Evolutionary conservation across 2,888 invertebrate species (phyloP).

Genomic region (Monopis laevigella): DNA sequence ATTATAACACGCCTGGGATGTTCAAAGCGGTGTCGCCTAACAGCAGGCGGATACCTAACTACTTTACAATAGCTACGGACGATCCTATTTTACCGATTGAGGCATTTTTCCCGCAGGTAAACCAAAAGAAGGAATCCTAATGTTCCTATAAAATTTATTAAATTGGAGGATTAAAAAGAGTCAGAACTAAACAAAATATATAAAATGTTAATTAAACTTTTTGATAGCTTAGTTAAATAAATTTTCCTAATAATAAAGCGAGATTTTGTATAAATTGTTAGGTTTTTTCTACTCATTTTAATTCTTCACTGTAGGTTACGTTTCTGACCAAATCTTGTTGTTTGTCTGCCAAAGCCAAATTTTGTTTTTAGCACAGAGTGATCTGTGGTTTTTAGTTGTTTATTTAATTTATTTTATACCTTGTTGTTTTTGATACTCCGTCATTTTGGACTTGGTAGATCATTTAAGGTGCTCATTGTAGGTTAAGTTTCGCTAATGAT

Average conservation of each 20-base stretch:
- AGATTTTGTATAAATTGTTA: too few species aligned
- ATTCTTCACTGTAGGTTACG: not conserved
- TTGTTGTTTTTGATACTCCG: too few species aligned
- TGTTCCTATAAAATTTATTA: too few species aligned
- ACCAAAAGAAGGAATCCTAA: constrained; percentile 68
- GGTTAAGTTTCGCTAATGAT: too few species aligned
- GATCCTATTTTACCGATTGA: constrained; percentile 84
- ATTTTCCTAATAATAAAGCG: too few species aligned
- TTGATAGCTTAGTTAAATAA: too few species aligned
- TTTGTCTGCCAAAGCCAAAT: constrained; percentile 6
- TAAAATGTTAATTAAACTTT: too few species aligned
- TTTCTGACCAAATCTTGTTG: not conserved
- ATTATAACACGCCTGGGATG: constrained; percentile 75
- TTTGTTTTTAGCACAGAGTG: not conserved
- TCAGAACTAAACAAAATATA: too few species aligned
- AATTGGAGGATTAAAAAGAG: too few species aligned
- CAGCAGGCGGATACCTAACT: constrained; percentile 72
- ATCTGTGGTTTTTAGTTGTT: not conserved
- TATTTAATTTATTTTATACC: not conserved
- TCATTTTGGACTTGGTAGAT: too few species aligned
- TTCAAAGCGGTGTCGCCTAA: constrained; percentile 73
- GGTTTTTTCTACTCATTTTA: too few species aligned
- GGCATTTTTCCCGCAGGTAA: constrained; percentile 80
- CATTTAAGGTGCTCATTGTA: too few species aligned
- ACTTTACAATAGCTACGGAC: constrained; percentile 80